These are phyloP conservation scores for Nasua narica DNA, from an alignment of 2,797 vertebrate species.

Conservation along the genomic window DNA sequence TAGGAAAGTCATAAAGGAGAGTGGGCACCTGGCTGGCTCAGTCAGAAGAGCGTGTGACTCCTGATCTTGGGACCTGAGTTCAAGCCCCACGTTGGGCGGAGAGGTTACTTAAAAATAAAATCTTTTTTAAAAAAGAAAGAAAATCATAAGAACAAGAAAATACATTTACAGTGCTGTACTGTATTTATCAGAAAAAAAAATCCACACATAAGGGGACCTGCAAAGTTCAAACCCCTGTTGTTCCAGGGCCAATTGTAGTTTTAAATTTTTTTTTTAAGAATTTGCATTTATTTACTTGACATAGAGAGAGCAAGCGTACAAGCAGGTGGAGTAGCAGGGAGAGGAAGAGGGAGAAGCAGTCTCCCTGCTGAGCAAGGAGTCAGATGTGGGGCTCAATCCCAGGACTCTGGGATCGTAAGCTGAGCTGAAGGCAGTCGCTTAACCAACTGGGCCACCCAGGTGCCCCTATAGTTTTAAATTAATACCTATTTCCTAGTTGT, in stretches of 20 bases:
- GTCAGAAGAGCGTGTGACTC: neutral
- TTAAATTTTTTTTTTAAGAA: neutral
- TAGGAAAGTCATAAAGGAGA: neutral
- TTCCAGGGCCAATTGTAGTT: neutral
- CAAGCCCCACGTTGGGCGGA: neutral
- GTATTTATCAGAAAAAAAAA: neutral
- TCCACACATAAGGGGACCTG: neutral
- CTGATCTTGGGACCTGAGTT: neutral
- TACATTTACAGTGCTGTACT: neutral
- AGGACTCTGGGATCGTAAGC: too few relatives aligned
- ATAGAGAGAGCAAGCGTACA: too few relatives aligned
- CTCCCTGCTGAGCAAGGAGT: too few relatives aligned
- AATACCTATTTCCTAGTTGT: neutral
- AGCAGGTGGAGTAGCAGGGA: too few relatives aligned
- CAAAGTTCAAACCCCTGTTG: neutral
- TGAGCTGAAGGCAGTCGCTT: too few relatives aligned
- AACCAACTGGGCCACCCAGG: too few relatives aligned
- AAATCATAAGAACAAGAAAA: neutral
- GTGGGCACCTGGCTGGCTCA: neutral
- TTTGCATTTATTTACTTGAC: too few relatives aligned
- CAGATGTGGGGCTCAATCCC: too few relatives aligned
- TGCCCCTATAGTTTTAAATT: neutral
- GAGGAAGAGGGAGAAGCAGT: too few relatives aligned
- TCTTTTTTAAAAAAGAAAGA: neutral
- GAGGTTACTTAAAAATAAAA: neutral